Base-by-base conservation (phyloP, 37 sponge, comb jelly and placozoan species). In the Spongilla lacustris region DNA sequence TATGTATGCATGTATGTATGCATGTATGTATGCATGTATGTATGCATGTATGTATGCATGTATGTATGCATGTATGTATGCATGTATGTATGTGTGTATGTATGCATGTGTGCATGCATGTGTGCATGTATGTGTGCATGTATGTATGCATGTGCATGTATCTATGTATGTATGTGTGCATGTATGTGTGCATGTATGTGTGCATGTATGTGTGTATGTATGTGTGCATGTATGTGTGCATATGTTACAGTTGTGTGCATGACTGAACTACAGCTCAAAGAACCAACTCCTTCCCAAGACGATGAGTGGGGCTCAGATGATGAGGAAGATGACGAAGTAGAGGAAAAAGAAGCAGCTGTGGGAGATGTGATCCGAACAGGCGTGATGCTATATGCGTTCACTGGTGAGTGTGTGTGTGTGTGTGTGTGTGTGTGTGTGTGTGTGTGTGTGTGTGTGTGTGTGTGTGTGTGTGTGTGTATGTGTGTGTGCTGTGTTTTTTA, bases 351-450 rank as follows among this genome's bases (percentile, higher is more conserved):
- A 10, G 75, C 78, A 6, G 80, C 34, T 25, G 74, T 73, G 30
- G 86, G 32, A 6, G 81, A 48, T 41, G 72, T 22, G 2, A 75
- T 29, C 23, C 5, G 32, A 27, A 32, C 58, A 2, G 85, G 81
- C 31, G 21, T 66, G 12, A 70, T 92, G 19, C 36, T 92, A n/a
- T 88, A 92, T 73, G 77, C 85, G 78, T 91, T 91, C 48, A 38
- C 28, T 67, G 86, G 91, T 91, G 50, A 80, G 84, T 50, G 34
- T 36, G 4, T 24, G 22, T 1, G 24, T 8, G 8, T n/a, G n/a
- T n/a, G n/a, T n/a, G n/a, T n/a, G n/a, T n/a, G n/a, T n/a, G n/a
- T n/a, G n/a, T n/a, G n/a, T n/a, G n/a, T n/a, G n/a, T n/a, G n/a
- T n/a, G n/a, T n/a, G n/a, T n/a, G n/a, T n/a, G n/a, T n/a, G n/a